Evolutionary conservation across 2,888 invertebrate species (phyloP).

Genomic region (Bibio marci): DNA sequence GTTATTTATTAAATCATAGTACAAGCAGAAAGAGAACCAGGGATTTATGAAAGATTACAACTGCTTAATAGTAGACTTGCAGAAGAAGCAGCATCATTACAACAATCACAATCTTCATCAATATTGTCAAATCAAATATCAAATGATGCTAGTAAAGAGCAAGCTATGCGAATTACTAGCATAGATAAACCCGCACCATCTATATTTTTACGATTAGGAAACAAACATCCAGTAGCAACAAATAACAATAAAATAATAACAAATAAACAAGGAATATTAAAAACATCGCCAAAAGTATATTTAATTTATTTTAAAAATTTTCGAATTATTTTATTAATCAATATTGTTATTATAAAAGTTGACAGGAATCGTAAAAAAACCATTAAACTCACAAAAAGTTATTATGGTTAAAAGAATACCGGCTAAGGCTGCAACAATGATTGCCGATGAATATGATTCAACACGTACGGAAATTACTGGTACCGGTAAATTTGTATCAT

Average conservation of each 20-base stretch:
- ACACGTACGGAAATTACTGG: conserved; percentile 11
- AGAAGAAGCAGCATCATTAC: not conserved
- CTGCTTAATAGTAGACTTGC: not conserved
- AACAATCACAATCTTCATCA: conserved; percentile 6
- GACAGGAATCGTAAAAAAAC: conserved; percentile 18
- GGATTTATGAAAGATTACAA: conserved; percentile 21
- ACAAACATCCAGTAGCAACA: too few relatives aligned
- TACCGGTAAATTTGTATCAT: conserved; percentile 23
- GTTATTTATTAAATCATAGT: not conserved
- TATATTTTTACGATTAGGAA: conserved; percentile 27
- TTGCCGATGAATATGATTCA: conserved; percentile 14
- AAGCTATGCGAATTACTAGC: conserved; percentile 16
- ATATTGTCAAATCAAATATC: conserved; percentile 8
- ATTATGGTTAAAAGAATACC: conserved; percentile 27
- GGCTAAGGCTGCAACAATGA: conserved; percentile 18
- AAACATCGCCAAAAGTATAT: conserved; percentile 12
- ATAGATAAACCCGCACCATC: conserved; percentile 15
- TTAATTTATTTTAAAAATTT: not conserved
- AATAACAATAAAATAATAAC: too few relatives aligned
- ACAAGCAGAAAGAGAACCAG: conserved; percentile 8
- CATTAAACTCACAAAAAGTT: conserved; percentile 20
- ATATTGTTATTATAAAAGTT: not conserved
- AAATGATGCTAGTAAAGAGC: not conserved
- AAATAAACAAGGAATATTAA: conserved; percentile 27
- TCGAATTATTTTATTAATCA: not conserved